These are phyloP conservation scores for Scolopax mira DNA, from an alignment of 2,113 vertebrate genomes.

Conservation along the genomic window DNA sequence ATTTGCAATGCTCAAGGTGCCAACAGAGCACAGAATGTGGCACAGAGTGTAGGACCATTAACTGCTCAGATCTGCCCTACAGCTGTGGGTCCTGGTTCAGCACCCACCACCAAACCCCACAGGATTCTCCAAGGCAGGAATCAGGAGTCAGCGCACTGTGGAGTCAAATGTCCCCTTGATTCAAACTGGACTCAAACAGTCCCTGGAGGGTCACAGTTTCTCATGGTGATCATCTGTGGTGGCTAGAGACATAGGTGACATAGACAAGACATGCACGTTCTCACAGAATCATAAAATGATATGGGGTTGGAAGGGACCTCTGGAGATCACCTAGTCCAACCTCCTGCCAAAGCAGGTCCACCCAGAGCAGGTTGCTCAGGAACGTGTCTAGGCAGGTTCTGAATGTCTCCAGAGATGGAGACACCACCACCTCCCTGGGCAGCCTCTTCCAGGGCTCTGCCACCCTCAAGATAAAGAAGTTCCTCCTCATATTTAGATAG, in stretches of 20 bases:
- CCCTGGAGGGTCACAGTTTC: not conserved
- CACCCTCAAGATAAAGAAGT: too few relatives aligned
- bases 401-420: too few relatives aligned
- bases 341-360: too few relatives aligned
- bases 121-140: not conserved
- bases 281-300: too few relatives aligned
- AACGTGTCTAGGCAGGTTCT: too few relatives aligned
- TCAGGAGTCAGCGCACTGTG: not conserved
- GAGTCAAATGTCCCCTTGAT: not conserved
- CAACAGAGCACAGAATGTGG: not conserved
- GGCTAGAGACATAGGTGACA: not conserved
- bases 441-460: too few relatives aligned
- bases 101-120: fast-evolving
- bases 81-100: not conserved
- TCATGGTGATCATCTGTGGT: not conserved
- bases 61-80: not conserved
- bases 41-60: not conserved
- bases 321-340: too few relatives aligned
- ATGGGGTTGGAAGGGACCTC: too few relatives aligned
- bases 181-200: not conserved
- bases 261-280: not conserved
- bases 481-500: too few relatives aligned
- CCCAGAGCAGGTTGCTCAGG: too few relatives aligned
- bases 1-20: not conserved
- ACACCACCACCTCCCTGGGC: too few relatives aligned